Conservation (phyloP, 2,797 vertebrate genomes). For the Characodon lateralis region DNA sequence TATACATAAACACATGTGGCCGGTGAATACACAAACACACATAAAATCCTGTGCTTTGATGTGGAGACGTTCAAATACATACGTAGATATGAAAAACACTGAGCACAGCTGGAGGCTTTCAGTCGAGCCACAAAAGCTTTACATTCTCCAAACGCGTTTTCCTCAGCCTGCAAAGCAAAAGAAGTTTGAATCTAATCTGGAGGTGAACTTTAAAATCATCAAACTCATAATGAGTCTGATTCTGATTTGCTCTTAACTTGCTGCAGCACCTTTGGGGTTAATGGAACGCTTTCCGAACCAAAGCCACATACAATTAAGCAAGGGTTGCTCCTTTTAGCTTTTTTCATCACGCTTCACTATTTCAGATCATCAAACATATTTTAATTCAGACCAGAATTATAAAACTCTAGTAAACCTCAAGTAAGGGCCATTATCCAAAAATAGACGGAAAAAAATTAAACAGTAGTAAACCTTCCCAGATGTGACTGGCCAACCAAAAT, state of each 20-base stretch:
- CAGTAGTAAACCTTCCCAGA: not conserved
- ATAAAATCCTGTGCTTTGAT: constrained; percentile 60
- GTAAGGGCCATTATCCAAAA: not conserved
- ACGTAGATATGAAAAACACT: constrained; percentile 40
- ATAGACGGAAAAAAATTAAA: not conserved
- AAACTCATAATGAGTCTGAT: constrained; percentile 6
- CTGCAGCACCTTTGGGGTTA: not conserved
- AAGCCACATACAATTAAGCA: not conserved
- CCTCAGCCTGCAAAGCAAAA: constrained; percentile 13
- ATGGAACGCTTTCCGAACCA: not conserved
- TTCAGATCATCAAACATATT: not conserved
- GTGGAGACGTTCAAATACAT: constrained; percentile 50
- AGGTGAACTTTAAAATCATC: constrained; percentile 11
- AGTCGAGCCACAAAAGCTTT: constrained; percentile 25
- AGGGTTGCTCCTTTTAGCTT: not conserved
- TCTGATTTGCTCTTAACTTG: not conserved
- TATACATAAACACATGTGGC: constrained; percentile 66
- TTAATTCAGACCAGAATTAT: not conserved
- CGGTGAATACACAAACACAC: constrained; percentile 72
- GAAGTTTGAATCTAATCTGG: constrained; percentile 13
- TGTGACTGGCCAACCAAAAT: not conserved
- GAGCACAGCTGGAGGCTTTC: constrained; percentile 33
- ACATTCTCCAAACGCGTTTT: constrained; percentile 41
- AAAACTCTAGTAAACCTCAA: not conserved
- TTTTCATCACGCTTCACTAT: not conserved